These are phyloP conservation scores for Hesperia comma DNA, from an alignment of 2,888 invertebrate genomes.

Conservation along the genomic window DNA sequence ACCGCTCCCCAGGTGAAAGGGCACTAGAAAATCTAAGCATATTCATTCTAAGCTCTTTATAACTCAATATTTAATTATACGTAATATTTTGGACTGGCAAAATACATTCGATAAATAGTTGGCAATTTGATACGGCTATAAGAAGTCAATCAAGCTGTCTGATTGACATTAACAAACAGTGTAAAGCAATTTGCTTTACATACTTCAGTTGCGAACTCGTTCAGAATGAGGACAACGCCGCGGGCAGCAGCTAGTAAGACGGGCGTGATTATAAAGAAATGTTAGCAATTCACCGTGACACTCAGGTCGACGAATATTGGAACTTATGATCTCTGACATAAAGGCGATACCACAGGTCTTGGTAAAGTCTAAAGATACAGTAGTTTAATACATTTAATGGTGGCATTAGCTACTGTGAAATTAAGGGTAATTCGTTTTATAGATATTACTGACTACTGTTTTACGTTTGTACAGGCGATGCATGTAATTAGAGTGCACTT, in stretches of 20 bases:
- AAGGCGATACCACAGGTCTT: neutral
- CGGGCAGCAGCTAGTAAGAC: slow-evolving; percentile 24
- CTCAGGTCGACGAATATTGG: neutral
- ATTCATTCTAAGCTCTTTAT: no score
- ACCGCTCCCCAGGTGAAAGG: no score
- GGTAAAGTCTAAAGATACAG: slow-evolving; percentile 4
- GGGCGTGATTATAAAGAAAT: neutral
- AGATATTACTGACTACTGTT: slow-evolving; percentile 53
- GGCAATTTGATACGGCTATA: slow-evolving; percentile 20
- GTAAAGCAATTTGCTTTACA: slow-evolving; percentile 34
- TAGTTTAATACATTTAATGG: slow-evolving; percentile 48
- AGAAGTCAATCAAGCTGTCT: slow-evolving; percentile 30
- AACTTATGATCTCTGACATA: neutral
- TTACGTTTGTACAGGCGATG: slow-evolving; percentile 42
- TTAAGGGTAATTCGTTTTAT: slow-evolving; percentile 67
- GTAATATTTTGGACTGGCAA: no score
- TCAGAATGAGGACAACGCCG: slow-evolving; percentile 25
- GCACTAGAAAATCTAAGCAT: no score
- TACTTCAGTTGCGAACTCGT: slow-evolving; percentile 28
- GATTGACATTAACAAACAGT: slow-evolving; percentile 26
- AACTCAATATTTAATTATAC: no score
- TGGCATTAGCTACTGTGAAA: slow-evolving; percentile 55
- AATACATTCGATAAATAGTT: neutral
- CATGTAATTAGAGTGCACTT: slow-evolving; percentile 23
- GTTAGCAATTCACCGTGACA: neutral